Conservation (phyloP, 2,113 vertebrate genomes). For the Ochotona princeps region DNA sequence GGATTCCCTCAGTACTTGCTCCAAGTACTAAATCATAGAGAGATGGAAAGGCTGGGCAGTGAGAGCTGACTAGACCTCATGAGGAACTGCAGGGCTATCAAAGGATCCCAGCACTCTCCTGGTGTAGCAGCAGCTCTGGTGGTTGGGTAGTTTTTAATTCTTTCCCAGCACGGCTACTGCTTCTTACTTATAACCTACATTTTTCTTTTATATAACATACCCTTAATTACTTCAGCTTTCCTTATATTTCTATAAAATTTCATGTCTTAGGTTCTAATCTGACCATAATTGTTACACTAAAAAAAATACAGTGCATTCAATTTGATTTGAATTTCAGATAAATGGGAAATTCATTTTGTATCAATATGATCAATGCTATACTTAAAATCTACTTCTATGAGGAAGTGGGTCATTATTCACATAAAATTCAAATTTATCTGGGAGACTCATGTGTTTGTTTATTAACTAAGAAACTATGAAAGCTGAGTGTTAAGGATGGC, state of each 20-base stretch:
- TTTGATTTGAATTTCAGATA: conserved; percentile 58
- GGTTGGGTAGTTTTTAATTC: background rate
- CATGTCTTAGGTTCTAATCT: background rate
- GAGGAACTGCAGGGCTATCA: background rate
- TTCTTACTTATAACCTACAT: background rate
- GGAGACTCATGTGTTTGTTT: background rate
- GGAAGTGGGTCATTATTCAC: background rate
- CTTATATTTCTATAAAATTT: background rate
- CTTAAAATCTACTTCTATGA: background rate
- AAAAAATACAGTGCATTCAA: background rate
- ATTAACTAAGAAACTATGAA: background rate
- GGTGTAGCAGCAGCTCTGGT: background rate
- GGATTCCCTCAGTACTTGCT: background rate
- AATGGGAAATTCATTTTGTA: background rate
- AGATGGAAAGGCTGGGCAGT: background rate
- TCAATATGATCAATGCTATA: background rate
- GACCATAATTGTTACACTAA: background rate
- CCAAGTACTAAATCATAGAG: background rate
- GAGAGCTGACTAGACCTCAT: background rate
- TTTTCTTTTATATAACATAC: background rate
- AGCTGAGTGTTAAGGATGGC: background rate
- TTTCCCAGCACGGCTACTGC: background rate
- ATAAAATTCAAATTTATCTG: conserved; percentile 33
- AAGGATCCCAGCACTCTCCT: background rate
- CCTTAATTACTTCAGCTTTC: background rate